These are phyloP conservation scores for Heliconius congener DNA, from an alignment of 1,140 invertebrate genomes.

Conservation along the genomic window DNA sequence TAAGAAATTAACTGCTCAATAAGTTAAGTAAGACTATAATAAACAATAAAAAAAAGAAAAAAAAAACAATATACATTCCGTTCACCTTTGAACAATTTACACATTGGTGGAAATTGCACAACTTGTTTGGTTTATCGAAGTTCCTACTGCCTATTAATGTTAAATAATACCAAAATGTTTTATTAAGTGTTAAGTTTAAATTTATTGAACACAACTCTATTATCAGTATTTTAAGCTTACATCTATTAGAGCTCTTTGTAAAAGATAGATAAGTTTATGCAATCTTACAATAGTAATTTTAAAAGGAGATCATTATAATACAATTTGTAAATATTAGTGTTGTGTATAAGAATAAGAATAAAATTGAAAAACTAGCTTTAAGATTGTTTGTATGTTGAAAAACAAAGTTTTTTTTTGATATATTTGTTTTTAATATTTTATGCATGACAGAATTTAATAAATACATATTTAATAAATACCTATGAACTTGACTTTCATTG, in stretches of 20 bases:
- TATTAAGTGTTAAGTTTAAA: conserved; percentile 12
- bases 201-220: conserved; percentile 15
- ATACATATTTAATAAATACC: conserved; percentile 25
- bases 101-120: not conserved
- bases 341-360: conserved; percentile 15
- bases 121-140: conserved; percentile 1
- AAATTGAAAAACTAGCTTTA: conserved; percentile 24
- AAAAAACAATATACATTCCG: conserved; percentile 28
- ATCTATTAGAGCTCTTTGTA: not conserved
- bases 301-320: not conserved
- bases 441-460: conserved; percentile 34
- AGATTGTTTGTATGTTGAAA: conserved; percentile 19
- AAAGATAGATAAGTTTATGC: not conserved
- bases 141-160: conserved; percentile 9
- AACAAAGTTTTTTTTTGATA: conserved; percentile 11
- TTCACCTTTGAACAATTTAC: conserved; percentile 14
- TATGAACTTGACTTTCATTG: conserved; percentile 1
- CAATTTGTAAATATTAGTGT: conserved; percentile 20
- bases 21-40: not conserved
- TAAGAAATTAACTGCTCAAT: conserved; percentile 31
- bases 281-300: not conserved
- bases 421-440: conserved; percentile 28
- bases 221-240: not conserved
- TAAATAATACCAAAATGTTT: not conserved
- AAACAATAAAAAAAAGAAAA: not conserved